Percentiles rank a stretch among this genome's conserved stretches.
phyloP scores from a whole-genome alignment of 37 sponge, comb jelly and placozoan genomes.

The Hormiphora californensis region DNA sequence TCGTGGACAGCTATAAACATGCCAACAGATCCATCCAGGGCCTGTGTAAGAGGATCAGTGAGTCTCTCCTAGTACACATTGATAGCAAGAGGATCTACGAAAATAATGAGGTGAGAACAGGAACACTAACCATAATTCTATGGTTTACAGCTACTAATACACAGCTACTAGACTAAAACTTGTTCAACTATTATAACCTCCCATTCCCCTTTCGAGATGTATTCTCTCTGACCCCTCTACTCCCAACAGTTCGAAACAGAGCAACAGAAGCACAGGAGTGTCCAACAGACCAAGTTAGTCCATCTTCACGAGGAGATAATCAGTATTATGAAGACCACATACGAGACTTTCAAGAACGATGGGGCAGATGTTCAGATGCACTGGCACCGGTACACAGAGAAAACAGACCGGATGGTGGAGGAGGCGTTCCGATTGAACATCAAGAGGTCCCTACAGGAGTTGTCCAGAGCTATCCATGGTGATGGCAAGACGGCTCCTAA shows the following conservation, averaged over 20 bases:
- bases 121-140: background rate
- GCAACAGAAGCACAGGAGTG: constrained; percentile 70
- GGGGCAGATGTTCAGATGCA: constrained; percentile 55
- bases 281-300: constrained; percentile 60
- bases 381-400: constrained; percentile 82
- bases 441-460: constrained; percentile 93
- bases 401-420: constrained; percentile 90
- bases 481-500: constrained; percentile 87
- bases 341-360: constrained; percentile 58
- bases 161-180: no score
- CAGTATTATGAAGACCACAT: constrained; percentile 65
- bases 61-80: constrained; percentile 72
- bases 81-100: constrained; percentile 85
- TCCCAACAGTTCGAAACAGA: constrained; percentile 66
- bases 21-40: constrained; percentile 68
- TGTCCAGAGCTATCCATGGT: constrained; percentile 79
- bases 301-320: constrained; percentile 74
- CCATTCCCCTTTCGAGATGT: no score
- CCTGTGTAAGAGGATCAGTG: constrained; percentile 77
- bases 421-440: constrained; percentile 93
- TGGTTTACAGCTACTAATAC: no score
- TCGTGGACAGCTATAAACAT: constrained; percentile 72
- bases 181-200: no score
- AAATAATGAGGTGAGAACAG: constrained; percentile 59
- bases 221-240: no score